Conservation (phyloP, 2,113 vertebrate genomes). For the Myotis davidii region DNA sequence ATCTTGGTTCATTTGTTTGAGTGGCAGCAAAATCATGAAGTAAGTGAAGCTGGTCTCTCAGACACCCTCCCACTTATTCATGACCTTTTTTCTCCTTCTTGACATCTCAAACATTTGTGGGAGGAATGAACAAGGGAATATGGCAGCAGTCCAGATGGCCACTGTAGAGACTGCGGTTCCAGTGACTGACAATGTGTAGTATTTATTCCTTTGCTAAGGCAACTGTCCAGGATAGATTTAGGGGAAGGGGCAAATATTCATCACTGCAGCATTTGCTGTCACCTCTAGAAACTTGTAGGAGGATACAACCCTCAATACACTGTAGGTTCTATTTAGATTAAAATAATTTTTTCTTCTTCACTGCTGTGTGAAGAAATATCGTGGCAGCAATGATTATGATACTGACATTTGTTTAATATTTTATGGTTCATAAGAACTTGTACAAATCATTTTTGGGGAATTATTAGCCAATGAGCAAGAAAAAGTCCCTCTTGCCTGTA, state of each 20-base stretch:
- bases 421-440: neutral
- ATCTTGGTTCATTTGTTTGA: neutral
- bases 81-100: neutral
- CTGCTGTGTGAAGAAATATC: neutral
- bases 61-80: neutral
- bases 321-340: neutral
- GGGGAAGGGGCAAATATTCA: neutral
- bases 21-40: neutral
- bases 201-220: neutral
- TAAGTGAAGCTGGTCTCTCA: neutral
- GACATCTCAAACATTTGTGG: neutral
- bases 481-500: neutral
- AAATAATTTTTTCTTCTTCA: neutral
- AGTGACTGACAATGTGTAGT: neutral
- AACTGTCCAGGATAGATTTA: neutral
- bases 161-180: neutral
- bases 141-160: neutral
- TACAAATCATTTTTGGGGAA: neutral
- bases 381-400: neutral
- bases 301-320: neutral
- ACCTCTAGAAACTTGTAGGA: neutral
- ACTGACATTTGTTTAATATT: neutral
- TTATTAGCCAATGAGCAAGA: neutral
- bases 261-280: neutral
- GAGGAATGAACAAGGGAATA: neutral